Evolutionary conservation across 1,140 invertebrate species (phyloP).

Genomic region (Paramacrobiotus metropolitanus): DNA sequence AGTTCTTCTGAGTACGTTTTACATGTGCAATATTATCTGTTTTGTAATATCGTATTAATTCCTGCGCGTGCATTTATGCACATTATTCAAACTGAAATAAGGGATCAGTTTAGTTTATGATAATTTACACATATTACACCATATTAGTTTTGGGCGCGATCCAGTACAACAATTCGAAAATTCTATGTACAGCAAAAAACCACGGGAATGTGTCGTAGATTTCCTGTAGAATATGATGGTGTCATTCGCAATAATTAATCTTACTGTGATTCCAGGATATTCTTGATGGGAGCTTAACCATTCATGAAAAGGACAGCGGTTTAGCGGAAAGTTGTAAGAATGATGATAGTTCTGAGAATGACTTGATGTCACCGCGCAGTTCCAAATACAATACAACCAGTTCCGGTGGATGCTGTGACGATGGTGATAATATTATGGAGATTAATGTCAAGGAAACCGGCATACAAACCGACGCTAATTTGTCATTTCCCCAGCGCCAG

Average conservation of each 20-base stretch:
- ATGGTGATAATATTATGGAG: background rate
- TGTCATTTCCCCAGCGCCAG: slow-evolving; percentile 6
- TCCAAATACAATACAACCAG: slow-evolving; percentile 3
- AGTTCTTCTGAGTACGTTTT: no score
- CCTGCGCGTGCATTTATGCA: no score
- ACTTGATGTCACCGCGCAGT: background rate
- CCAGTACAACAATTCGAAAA: no score
- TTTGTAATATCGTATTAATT: no score
- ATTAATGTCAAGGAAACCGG: background rate
- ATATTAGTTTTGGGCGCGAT: no score
- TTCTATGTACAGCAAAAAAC: no score
- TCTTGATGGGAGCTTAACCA: background rate
- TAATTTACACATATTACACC: no score
- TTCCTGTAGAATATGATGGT: no score
- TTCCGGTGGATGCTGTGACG: slow-evolving; percentile 3
- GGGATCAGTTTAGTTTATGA: no score
- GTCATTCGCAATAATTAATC: no score
- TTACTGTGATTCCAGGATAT: slow-evolving; percentile 4
- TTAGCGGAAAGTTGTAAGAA: slow-evolving; percentile 24
- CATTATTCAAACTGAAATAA: no score
- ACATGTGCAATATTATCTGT: slow-evolving; percentile 1
- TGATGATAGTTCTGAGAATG: slow-evolving; percentile 25
- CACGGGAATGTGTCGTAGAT: no score
- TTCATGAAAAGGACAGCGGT: slow-evolving; percentile 24
- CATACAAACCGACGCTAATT: background rate